phyloP scores from a whole-genome alignment of 2,797 vertebrate genomes.

The Atherinosoma microstoma region DNA sequence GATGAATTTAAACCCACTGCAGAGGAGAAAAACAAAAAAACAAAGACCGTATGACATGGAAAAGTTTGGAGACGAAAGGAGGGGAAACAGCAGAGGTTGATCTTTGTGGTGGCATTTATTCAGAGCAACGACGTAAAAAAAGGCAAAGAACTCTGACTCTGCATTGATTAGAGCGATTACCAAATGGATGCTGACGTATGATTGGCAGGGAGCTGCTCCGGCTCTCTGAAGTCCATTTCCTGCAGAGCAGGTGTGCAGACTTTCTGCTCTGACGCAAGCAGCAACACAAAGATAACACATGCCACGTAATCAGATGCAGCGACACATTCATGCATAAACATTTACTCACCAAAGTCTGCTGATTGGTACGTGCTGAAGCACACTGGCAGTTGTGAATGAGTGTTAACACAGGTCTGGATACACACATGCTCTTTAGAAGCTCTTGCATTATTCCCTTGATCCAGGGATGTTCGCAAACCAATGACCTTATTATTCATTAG shows the following conservation, averaged over 20 bases:
- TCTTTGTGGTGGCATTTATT: conserved; percentile 15
- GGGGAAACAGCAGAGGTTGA: conserved; percentile 7
- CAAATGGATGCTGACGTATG: conserved; percentile 16
- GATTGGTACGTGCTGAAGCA: conserved; percentile 11
- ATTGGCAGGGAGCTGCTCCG: neutral
- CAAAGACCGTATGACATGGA: neutral
- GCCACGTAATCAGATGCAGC: conserved; percentile 27
- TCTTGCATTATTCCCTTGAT: neutral
- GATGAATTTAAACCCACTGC: conserved; percentile 33
- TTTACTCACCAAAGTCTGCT: conserved; percentile 11
- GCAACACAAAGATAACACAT: conserved; percentile 24
- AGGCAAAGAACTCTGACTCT: conserved; percentile 7
- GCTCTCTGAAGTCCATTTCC: neutral
- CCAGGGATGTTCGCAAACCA: conserved; percentile 12
- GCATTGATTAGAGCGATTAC: conserved; percentile 28
- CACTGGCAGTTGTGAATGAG: neutral
- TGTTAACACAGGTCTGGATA: conserved; percentile 2
- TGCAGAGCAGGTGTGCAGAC: conserved; percentile 14
- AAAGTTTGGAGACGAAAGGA: conserved; percentile 12
- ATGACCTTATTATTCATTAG: conserved; percentile 10
- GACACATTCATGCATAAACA: conserved; percentile 27
- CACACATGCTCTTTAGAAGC: neutral
- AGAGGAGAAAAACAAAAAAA: conserved; percentile 1
- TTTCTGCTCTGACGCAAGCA: conserved; percentile 24
- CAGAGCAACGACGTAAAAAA: conserved; percentile 36